Evolutionary conservation across 2,888 invertebrate species (phyloP).

Genomic region (Sesia apiformis): DNA sequence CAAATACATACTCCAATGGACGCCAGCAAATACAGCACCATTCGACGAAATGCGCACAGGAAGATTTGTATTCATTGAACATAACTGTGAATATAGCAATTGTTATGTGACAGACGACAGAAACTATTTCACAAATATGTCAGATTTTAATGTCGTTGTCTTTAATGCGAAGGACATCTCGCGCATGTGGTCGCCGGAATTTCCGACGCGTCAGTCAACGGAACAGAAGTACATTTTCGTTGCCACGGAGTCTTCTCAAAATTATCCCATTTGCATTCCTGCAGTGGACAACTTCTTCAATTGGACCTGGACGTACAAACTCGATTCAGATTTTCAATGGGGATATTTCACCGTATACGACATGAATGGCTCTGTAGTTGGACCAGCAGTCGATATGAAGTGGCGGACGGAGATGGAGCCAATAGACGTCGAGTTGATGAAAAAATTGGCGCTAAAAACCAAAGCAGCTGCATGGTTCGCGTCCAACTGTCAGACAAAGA

Average conservation of each 20-base stretch:
- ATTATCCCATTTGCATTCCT: constrained; percentile 28
- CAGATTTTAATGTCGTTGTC: constrained; percentile 19
- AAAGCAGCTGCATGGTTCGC: constrained; percentile 37
- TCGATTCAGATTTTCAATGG: constrained; percentile 39
- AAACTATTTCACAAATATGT: constrained; percentile 3
- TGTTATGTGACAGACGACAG: constrained; percentile 15
- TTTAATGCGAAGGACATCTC: constrained; percentile 10
- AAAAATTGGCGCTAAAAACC: constrained; percentile 18
- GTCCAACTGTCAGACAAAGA: constrained; percentile 26
- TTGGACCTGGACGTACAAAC: constrained; percentile 47
- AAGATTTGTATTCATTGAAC: constrained; percentile 11
- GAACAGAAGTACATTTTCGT: constrained; percentile 44
- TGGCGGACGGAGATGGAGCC: constrained; percentile 35
- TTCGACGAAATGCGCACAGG: constrained; percentile 9
- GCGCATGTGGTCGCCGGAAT: constrained; percentile 4
- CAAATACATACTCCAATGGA: constrained; percentile 2
- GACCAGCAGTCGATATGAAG: constrained; percentile 30
- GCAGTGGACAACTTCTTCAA: constrained; percentile 39
- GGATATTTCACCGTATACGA: constrained; percentile 34
- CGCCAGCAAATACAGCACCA: constrained; percentile 3
- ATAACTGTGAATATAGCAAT: constrained; percentile 16
- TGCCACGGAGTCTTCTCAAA: constrained; percentile 38
- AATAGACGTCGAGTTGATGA: constrained; percentile 20
- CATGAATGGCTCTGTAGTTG: constrained; percentile 19
- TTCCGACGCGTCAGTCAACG: constrained; percentile 19